phyloP scores from a whole-genome alignment of 1,140 invertebrate species.

The Zaprionus kolodkinae region DNA sequence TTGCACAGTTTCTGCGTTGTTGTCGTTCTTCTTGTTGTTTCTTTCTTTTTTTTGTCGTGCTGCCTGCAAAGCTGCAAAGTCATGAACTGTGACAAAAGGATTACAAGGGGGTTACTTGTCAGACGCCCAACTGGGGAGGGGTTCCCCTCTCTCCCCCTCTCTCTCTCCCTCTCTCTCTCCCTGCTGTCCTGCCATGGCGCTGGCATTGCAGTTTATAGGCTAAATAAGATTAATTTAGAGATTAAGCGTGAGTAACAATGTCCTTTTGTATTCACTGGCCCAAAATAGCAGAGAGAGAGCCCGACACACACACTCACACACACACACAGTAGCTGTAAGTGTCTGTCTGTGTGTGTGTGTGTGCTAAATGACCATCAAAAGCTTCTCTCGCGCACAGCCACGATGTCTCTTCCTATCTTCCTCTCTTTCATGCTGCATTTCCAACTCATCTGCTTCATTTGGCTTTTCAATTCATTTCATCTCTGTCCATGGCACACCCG shows the following conservation, averaged over 20 bases:
- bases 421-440: neutral
- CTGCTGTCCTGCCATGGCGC: neutral
- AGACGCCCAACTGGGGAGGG: neutral
- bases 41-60: slow-evolving; percentile 6
- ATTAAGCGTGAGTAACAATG: slow-evolving; percentile 48
- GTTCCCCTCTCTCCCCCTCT: neutral
- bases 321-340: neutral
- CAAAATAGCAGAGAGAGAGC: slow-evolving; percentile 1
- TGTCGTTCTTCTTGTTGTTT: neutral
- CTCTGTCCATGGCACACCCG: neutral
- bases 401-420: neutral
- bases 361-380: slow-evolving; percentile 3
- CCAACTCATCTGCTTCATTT: slow-evolving; percentile 22
- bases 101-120: slow-evolving; percentile 67
- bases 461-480: slow-evolving; percentile 48
- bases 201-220: slow-evolving; percentile 62
- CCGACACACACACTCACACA: slow-evolving; percentile 1
- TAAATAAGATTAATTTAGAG: slow-evolving; percentile 77
- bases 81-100: slow-evolving; percentile 77
- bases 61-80: slow-evolving; percentile 56
- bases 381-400: neutral
- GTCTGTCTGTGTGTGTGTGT: slow-evolving; percentile 4
- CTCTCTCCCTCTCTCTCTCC: neutral
- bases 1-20: neutral
- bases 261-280: slow-evolving; percentile 2